These are phyloP conservation scores for Prunella fulvescens DNA, from an alignment of 2,113 vertebrate species.

Conservation along the genomic window DNA sequence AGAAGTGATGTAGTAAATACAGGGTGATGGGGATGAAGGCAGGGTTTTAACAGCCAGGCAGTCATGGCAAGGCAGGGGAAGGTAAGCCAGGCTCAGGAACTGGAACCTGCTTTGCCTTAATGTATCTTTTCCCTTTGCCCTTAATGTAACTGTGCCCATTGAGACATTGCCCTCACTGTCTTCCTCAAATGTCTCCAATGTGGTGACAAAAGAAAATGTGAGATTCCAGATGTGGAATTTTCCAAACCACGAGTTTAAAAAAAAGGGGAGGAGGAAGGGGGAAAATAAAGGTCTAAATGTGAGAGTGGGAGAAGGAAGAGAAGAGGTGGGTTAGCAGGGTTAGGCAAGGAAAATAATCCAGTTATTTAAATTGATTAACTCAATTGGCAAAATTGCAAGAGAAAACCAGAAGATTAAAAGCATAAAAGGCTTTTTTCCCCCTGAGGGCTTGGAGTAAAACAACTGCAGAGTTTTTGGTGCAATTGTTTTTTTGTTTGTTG, in stretches of 20 bases:
- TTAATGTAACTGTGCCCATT: not conserved
- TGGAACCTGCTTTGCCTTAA: not conserved
- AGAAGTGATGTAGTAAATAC: not conserved
- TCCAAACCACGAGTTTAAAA: not conserved
- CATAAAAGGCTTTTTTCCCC: not conserved
- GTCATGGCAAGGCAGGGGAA: not conserved
- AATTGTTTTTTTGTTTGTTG: not conserved
- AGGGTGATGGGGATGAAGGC: not conserved
- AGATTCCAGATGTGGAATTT: not conserved
- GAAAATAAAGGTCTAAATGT: not conserved
- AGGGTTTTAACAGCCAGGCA: not conserved
- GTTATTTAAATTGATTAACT: conserved; percentile 8
- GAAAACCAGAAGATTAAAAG: not conserved
- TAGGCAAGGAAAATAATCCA: not conserved
- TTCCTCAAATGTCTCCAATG: not conserved
- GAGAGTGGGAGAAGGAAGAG: not conserved
- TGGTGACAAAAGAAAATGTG: not conserved
- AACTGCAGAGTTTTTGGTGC: not conserved
- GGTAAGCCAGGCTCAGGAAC: not conserved
- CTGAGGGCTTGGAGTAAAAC: not conserved
- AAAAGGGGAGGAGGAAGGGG: not conserved
- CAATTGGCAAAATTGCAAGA: not conserved
- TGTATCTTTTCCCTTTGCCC: not conserved
- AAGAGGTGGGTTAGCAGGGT: not conserved
- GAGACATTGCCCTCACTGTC: not conserved